Evolutionary conservation across 2,113 vertebrate species (phyloP), one percentile per base, ranked within the genome.

Genomic region (Scomber colias): DNA sequence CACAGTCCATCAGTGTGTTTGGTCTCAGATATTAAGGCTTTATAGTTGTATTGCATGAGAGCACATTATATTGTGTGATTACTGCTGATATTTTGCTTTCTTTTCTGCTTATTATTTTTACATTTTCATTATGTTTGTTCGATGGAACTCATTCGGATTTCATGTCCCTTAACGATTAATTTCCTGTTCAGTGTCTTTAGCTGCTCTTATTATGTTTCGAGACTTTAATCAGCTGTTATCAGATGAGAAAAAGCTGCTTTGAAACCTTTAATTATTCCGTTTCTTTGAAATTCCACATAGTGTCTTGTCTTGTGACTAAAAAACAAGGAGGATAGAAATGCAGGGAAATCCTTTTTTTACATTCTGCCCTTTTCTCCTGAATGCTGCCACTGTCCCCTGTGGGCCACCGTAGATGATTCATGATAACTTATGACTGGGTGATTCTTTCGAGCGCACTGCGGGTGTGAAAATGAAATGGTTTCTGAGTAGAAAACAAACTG

Each of bases 361-460:
- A 65, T 77, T 65, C 61, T 85, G 79, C 44, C 79, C 83, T 83
- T 81, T 81, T 30, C 85, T 84, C 69, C 24, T 44, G 77, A 65
- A 71, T 19, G 12, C 65, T 69, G 65, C 66, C 56, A n/a, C 70
- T 65, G 76, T 81, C 63, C 83, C 85, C 77, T 19, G 60, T 50
- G 76, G 82, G 78, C 67, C 79, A 44, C 76, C 21, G 16, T 68
- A 63, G 74, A 74, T 78, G 71, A 88, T 49, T 87, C 77, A 71
- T 75, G 67, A 78, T 74, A 55, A 77, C 40, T 55, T 68, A 11
- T 63, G 87, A 82, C 83, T 59, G 31, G 61, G 27, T 30, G 60
- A 83, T 69, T 69, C 65, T 56, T 74, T 74, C 67, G 81, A 63
- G 51, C 45, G 31, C 15, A 77, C 75, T 73, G 60, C 10, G 59